Conservation (phyloP, 2,113 vertebrate species). For the Todiramphus chloris region DNA sequence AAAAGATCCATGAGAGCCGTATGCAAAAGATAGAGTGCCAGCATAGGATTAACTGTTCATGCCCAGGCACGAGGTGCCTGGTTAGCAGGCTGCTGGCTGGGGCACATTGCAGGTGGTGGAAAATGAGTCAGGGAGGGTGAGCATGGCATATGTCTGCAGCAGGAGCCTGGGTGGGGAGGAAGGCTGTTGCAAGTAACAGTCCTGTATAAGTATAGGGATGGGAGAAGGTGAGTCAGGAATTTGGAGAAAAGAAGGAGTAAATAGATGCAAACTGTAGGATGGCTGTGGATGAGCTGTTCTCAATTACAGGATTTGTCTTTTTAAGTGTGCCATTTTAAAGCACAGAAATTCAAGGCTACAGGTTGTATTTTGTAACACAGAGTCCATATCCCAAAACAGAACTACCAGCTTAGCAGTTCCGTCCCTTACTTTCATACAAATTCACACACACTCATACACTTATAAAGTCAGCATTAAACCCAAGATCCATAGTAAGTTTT, state of each 20-base stretch:
- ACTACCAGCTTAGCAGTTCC: neutral
- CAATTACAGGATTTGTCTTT: neutral
- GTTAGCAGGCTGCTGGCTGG: neutral
- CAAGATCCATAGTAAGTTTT: neutral
- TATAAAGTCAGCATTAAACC: constrained; percentile 1
- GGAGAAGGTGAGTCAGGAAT: neutral
- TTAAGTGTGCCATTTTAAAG: neutral
- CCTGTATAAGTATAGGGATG: neutral
- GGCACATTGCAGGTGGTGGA: neutral
- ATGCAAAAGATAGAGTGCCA: neutral
- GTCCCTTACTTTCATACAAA: constrained; percentile 36
- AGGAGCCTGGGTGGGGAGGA: neutral
- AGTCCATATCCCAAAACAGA: constrained; percentile 27
- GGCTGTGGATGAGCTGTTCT: neutral
- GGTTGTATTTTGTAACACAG: neutral
- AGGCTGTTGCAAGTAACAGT: neutral
- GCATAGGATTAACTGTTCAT: accelerated
- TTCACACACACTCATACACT: neutral
- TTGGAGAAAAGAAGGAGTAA: neutral
- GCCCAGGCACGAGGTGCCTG: accelerated
- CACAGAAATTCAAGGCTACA: neutral
- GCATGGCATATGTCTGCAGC: accelerated
- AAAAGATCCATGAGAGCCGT: neutral
- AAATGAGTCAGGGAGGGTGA: accelerated
- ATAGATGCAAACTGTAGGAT: neutral